Evolutionary conservation across 2,888 invertebrate genomes (phyloP), one percentile per base, ranked within the genome.

Genomic region (Odontocolon sp.): DNA sequence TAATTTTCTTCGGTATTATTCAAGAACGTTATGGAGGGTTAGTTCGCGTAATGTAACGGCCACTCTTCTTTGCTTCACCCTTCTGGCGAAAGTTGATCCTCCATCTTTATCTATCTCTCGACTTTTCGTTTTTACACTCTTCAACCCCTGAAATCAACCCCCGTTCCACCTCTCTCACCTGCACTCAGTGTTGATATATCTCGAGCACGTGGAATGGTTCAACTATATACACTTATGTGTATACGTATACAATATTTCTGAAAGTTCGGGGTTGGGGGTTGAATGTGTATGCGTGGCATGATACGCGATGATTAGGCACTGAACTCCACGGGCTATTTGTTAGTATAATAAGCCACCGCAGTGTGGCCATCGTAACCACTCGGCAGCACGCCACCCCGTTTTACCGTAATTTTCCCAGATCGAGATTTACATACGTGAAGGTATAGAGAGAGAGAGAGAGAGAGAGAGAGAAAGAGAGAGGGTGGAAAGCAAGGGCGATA

Each of bases 331-430:
- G 88, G 88, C 89, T 88, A 90, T 90, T 90, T 90, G 90, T 90
- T 90, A 90, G 90, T 90, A 89, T 90, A 90, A 90, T 90, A 89
- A 90, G 90, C 86, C 81, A 72, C 85, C 82, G 83, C 78, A 87
- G 88, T 87, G 88, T 87, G 89, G 88, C 87, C 84, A 87, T 86
- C 87, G 85, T 88, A 89, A 90, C 89, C 89, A 85, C 89, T 88
- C 79, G 88, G 80, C 86, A 85, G 86, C 90, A 90, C 90, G 90
- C 90, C 88, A 90, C 83, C 82, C 86, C 88, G 89, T 87, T 90
- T 89, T 89, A 88, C 82, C 87, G 87, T 90, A 90, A 90, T 90
- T 90, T 89, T 87, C 86, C 88, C 86, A 87, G 87, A 88, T 89
- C 86, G 82, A 80, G 86, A 90, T 90, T 90, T 89, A 88, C 90